A percentile compares a stretch with the other conserved stretches of the same genome.
Evolutionary conservation across 2,797 vertebrate genomes (phyloP).

Genomic region (Columba guinea): DNA sequence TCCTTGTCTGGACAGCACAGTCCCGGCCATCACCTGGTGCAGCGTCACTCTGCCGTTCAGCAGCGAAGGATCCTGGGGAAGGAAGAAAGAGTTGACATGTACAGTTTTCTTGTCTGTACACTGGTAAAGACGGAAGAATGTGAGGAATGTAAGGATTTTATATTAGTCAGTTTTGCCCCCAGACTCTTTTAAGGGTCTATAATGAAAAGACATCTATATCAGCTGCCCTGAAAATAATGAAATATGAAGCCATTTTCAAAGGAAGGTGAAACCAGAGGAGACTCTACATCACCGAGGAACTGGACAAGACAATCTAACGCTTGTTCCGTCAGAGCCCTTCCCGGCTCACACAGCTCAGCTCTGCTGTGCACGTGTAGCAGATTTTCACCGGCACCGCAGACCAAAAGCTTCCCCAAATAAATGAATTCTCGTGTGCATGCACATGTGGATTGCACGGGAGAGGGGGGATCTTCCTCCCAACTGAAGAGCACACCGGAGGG

Average conservation of each 20-base stretch:
- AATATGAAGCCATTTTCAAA: not conserved
- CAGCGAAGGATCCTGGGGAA: slow-evolving; percentile 80
- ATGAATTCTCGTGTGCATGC: not conserved
- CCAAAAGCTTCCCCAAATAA: not conserved
- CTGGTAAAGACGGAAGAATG: not conserved
- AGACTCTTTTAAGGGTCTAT: not conserved
- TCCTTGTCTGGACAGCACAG: slow-evolving; percentile 87
- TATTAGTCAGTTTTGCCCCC: not conserved
- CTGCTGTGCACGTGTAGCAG: not conserved
- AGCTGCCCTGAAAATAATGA: not conserved
- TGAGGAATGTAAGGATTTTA: not conserved
- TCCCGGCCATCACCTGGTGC: slow-evolving; percentile 89
- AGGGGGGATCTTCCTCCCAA: fast-evolving
- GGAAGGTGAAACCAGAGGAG: not conserved
- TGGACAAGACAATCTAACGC: not conserved
- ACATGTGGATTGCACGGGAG: fast-evolving
- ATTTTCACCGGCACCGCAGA: not conserved
- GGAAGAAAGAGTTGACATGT: not conserved
- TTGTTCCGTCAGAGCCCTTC: not conserved
- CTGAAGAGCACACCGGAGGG: fast-evolving
- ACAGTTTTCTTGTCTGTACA: not conserved
- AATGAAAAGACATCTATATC: not conserved
- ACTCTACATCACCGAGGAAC: not conserved
- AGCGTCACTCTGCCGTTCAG: slow-evolving; percentile 88
- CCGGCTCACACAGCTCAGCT: not conserved